Evolutionary conservation across 2,888 invertebrate species (phyloP), one percentile per base, ranked within the genome.

Genomic region (Desoria tigrina): DNA sequence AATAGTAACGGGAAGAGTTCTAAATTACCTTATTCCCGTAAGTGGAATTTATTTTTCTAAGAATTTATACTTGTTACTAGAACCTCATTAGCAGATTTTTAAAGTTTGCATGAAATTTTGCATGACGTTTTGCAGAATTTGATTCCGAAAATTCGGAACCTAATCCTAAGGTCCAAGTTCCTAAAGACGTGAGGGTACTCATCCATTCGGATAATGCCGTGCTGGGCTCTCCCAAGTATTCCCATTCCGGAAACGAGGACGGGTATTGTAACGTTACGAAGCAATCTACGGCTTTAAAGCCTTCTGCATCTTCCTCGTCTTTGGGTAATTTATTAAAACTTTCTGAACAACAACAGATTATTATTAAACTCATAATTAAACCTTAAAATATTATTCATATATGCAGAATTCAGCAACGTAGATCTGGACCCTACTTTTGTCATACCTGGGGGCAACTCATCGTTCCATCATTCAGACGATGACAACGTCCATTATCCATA

Each of bases 21-120:
- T 21, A 37, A 24, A 42, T 42, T 72, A 39, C 72, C 72, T 24
- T 72, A 72, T 37, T 50, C 69, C 28, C 62, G 72, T 69, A 59
- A 63, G 62, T 65, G 28, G 0, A 32, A 21, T 42, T 7, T 14
- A 21, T 18, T 7, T 6, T 24, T 45, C n/a, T n/a, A 53, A 42
- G n/a, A n/a, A 56, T 58, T 58, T n/a, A 16, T 27, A 7, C 4
- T 60, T 26, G n/a, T n/a, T n/a, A n/a, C n/a, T n/a, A n/a, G n/a
- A n/a, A n/a, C n/a, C n/a, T n/a, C n/a, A n/a, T n/a, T n/a, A n/a
- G n/a, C n/a, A n/a, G n/a, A n/a, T n/a, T n/a, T n/a, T n/a, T n/a
- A n/a, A n/a, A n/a, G n/a, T n/a, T n/a, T n/a, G n/a, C n/a, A n/a
- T n/a, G n/a, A n/a, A n/a, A n/a, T n/a, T n/a, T n/a, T n/a, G n/a